Conservation (phyloP, 2,888 invertebrate species). For the Steinernema scapterisci region DNA sequence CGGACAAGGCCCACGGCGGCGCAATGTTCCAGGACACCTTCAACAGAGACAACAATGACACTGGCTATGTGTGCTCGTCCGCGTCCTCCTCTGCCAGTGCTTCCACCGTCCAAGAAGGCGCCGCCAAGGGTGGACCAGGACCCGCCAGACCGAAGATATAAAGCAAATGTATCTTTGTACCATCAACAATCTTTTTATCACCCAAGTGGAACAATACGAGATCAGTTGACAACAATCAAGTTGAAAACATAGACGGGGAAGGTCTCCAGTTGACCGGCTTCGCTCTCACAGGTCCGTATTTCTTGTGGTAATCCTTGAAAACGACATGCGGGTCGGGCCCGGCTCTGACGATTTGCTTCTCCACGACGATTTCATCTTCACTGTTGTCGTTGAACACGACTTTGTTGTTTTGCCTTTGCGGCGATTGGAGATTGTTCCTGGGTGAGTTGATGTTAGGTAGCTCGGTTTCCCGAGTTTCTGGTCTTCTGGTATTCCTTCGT, state of each 20-base stretch:
- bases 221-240: too few relatives aligned
- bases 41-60: constrained; percentile 4
- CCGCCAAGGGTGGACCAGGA: neutral
- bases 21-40: neutral
- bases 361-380: neutral
- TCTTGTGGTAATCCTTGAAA: neutral
- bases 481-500: too few relatives aligned
- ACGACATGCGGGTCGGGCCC: neutral
- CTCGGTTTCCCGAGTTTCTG: neutral
- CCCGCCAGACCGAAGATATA: neutral
- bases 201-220: too few relatives aligned
- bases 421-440: neutral
- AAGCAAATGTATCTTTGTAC: neutral
- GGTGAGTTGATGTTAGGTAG: neutral
- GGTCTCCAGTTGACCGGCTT: neutral
- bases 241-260: too few relatives aligned
- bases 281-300: neutral
- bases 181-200: neutral
- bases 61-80: constrained; percentile 16
- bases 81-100: constrained; percentile 1
- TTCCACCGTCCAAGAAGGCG: constrained; percentile 3
- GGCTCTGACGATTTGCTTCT: neutral
- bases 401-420: neutral
- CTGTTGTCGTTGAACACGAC: neutral
- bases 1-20: neutral